Conservation (phyloP, 2,888 invertebrate species). For the Diplazon laetatorius region DNA sequence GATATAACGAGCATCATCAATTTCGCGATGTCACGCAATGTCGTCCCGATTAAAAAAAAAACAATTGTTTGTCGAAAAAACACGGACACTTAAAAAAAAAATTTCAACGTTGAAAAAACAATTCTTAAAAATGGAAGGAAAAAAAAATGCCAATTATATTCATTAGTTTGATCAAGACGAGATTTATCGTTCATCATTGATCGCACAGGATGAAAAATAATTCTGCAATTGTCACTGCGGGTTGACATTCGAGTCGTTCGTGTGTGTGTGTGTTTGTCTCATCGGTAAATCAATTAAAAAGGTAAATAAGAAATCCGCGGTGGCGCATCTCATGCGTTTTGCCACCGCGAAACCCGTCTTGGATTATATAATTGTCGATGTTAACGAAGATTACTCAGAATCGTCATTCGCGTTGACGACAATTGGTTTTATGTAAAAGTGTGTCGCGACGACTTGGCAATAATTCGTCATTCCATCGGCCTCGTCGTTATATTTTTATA, state of each 20-base stretch:
- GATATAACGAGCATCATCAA: too few relatives aligned
- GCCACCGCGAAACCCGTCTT: constrained; percentile 31
- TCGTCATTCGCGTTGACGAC: constrained; percentile 73
- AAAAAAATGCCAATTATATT: too few relatives aligned
- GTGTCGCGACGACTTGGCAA: too few relatives aligned
- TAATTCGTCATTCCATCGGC: too few relatives aligned
- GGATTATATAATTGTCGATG: constrained; percentile 73
- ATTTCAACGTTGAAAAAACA: too few relatives aligned
- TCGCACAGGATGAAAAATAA: constrained; percentile 16
- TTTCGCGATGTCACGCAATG: too few relatives aligned
- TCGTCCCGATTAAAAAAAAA: too few relatives aligned
- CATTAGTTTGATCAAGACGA: not conserved
- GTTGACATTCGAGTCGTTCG: constrained; percentile 4
- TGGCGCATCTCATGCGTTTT: constrained; percentile 18
- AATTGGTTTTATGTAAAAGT: constrained; percentile 63
- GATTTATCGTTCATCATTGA: constrained; percentile 1
- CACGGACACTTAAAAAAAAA: too few relatives aligned
- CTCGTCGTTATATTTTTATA: too few relatives aligned
- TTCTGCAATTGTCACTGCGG: constrained; percentile 14
- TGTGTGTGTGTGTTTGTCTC: not conserved
- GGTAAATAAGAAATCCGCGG: not conserved
- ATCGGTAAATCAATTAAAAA: constrained; percentile 20
- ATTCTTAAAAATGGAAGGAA: too few relatives aligned
- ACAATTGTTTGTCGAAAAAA: too few relatives aligned
- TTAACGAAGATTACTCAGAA: constrained; percentile 71